Evolutionary conservation across 1,140 invertebrate species (phyloP).

Genomic region (Diachasma alloeum): DNA sequence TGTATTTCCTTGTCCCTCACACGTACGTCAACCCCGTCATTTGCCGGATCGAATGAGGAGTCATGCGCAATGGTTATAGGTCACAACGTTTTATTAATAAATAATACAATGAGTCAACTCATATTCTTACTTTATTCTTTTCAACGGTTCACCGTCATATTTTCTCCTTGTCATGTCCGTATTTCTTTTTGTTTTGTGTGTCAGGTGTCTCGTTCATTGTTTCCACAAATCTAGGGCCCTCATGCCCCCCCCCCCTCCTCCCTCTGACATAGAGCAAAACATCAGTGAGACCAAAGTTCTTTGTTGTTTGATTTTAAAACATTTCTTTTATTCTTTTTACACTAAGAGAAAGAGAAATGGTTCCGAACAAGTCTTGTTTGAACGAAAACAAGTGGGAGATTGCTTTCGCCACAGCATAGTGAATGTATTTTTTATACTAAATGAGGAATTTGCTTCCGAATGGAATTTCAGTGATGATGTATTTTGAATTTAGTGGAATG

Average conservation of each 20-base stretch:
- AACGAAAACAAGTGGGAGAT: no score
- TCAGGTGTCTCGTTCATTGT: neutral
- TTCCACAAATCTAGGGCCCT: neutral
- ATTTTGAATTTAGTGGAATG: no score
- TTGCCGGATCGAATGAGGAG: slow-evolving; percentile 16
- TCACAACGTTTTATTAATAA: slow-evolving; percentile 20
- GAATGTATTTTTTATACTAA: no score
- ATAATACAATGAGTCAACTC: slow-evolving; percentile 19
- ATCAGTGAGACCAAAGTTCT: neutral
- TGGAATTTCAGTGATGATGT: no score
- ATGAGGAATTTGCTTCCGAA: no score
- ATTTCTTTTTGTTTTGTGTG: neutral
- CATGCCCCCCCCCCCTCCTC: neutral
- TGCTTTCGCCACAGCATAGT: no score
- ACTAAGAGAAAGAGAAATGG: no score
- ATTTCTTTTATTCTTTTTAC: neutral
- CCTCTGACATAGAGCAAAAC: neutral
- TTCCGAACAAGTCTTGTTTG: no score
- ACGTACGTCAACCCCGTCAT: neutral
- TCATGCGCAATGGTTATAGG: slow-evolving; percentile 25
- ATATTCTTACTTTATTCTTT: neutral
- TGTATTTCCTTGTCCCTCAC: neutral
- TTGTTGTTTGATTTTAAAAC: neutral
- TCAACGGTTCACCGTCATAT: neutral
- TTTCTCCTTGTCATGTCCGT: neutral